A percentile compares a stretch with the other conserved stretches of the same genome.
These are phyloP conservation scores for Camponotus vicinus DNA, from an alignment of 1,140 invertebrate genomes.

Conservation along the genomic window DNA sequence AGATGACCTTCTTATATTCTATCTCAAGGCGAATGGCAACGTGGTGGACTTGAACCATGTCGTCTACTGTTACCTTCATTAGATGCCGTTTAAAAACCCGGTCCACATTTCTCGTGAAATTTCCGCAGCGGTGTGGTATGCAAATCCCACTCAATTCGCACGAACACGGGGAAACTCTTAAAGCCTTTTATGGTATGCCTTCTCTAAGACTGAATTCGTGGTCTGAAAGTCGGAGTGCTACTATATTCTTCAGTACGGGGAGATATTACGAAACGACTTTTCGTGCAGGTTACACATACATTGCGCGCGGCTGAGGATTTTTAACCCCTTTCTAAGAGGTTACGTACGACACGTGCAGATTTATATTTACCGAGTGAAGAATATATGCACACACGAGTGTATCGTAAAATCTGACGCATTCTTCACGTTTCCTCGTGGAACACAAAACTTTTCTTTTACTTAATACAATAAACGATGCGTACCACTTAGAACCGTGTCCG, in stretches of 20 bases:
- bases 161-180: constrained; percentile 73
- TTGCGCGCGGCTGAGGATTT: constrained; percentile 33
- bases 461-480: not conserved
- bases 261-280: constrained; percentile 65
- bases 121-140: constrained; percentile 66
- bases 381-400: constrained; percentile 7
- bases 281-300: constrained; percentile 62
- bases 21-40: constrained; percentile 3
- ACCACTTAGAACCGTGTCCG: not conserved
- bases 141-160: constrained; percentile 74
- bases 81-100: constrained; percentile 75
- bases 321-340: constrained; percentile 66
- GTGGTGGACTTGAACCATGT: constrained; percentile 65
- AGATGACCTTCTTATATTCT: constrained; percentile 77
- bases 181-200: constrained; percentile 71
- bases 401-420: constrained; percentile 51
- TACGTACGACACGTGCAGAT: constrained; percentile 55
- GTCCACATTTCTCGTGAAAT: constrained; percentile 72
- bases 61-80: constrained; percentile 69
- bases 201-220: constrained; percentile 74
- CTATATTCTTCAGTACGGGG: constrained; percentile 57
- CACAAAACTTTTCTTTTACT: constrained; percentile 17
- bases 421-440: not conserved
- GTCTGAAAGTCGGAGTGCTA: constrained; percentile 71
- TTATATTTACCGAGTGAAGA: constrained; percentile 64